Percentiles rank a stretch among this genome's conserved stretches.
Evolutionary conservation across 2,888 invertebrate species (phyloP).

Genomic region (Micoletzkya japonica): DNA sequence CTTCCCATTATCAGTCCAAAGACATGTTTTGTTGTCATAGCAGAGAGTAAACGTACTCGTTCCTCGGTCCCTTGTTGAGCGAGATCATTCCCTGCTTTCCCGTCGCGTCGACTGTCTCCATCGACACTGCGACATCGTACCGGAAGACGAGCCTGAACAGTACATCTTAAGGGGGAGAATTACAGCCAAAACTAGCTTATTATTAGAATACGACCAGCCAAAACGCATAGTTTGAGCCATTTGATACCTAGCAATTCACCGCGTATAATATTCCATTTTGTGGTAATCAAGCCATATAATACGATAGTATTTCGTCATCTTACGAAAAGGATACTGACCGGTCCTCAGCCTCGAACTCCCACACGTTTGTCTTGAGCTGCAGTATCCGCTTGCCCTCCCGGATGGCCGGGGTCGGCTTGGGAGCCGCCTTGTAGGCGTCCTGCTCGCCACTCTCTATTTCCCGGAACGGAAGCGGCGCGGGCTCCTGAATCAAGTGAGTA

Average conservation of each 20-base stretch:
- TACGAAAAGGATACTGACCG: no score
- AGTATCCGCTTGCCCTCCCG: conserved; percentile 16
- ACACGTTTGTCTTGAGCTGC: conserved; percentile 7
- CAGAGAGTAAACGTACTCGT: conserved; percentile 9
- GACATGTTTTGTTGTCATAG: no score
- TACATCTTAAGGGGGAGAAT: background rate
- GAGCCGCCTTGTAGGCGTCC: conserved; percentile 20
- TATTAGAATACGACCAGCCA: background rate
- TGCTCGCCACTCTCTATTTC: background rate
- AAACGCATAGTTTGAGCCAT: background rate
- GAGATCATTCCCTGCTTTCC: background rate
- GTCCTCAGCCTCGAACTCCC: conserved; percentile 16
- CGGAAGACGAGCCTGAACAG: conserved; percentile 21
- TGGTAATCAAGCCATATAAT: no score
- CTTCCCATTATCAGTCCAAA: no score
- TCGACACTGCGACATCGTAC: conserved; percentile 6
- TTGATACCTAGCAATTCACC: background rate
- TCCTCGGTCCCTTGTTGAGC: conserved; percentile 26
- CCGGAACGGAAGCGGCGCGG: background rate
- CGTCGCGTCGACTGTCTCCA: background rate
- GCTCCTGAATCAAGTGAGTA: no score
- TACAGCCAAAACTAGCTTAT: no score
- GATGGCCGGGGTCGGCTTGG: background rate
- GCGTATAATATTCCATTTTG: no score
- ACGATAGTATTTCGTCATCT: no score